phyloP scores from a whole-genome alignment of 2,113 vertebrate genomes.

The Pachycephala philippinensis region DNA sequence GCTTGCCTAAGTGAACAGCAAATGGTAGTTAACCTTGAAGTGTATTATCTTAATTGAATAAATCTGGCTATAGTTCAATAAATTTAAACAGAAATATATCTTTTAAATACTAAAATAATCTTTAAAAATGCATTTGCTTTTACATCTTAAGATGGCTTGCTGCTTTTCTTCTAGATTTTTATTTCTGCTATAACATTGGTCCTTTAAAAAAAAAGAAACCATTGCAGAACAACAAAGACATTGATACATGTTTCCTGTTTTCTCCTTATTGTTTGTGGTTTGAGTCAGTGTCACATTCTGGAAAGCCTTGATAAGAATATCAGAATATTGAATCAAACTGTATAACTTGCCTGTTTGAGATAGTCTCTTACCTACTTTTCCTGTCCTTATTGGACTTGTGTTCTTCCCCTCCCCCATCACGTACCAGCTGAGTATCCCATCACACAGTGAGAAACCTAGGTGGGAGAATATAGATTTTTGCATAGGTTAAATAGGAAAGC shows the following conservation, averaged over 20 bases:
- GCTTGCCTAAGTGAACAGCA: slow-evolving; percentile 81
- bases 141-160: background rate
- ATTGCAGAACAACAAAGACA: slow-evolving; percentile 49
- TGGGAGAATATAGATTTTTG: slow-evolving; percentile 57
- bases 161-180: background rate
- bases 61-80: slow-evolving; percentile 77
- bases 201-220: background rate
- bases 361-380: slow-evolving; percentile 26
- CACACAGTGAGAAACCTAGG: slow-evolving; percentile 30
- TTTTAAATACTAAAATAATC: slow-evolving; percentile 31
- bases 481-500: slow-evolving; percentile 62
- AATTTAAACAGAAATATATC: slow-evolving; percentile 71
- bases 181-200: slow-evolving; percentile 9
- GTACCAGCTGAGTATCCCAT: slow-evolving; percentile 20
- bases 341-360: slow-evolving; percentile 51
- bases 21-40: slow-evolving; percentile 82
- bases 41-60: slow-evolving; percentile 79
- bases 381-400: slow-evolving; percentile 26
- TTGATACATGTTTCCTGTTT: slow-evolving; percentile 58
- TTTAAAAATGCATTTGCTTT: slow-evolving; percentile 6
- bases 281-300: slow-evolving; percentile 67
- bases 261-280: slow-evolving; percentile 61
- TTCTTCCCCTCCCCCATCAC: background rate
- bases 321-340: slow-evolving; percentile 67
- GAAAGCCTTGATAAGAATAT: slow-evolving; percentile 72